These are phyloP conservation scores for Tetranychus truncatus DNA, from an alignment of 2,888 invertebrate species.

Conservation along the genomic window DNA sequence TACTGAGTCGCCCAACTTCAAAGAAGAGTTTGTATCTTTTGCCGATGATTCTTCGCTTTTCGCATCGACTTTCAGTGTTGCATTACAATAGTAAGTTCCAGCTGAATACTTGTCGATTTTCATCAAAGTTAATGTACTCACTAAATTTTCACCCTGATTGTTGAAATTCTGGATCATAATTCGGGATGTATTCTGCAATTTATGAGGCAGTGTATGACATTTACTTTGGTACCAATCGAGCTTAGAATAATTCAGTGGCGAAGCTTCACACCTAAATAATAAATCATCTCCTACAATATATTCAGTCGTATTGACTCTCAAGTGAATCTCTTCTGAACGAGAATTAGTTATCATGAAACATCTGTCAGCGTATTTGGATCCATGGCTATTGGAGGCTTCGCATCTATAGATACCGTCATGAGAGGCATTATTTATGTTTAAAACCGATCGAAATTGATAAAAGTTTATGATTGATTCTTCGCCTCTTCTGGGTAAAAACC, in stretches of 20 bases:
- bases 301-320: constrained; percentile 28
- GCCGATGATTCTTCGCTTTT: no score
- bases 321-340: constrained; percentile 35
- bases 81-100: constrained; percentile 1
- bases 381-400: constrained; percentile 30
- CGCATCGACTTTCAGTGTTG: not conserved
- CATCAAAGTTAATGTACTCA: not conserved
- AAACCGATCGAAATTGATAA: not conserved
- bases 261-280: constrained; percentile 42
- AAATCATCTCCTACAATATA: constrained; percentile 42
- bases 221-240: constrained; percentile 37
- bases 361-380: constrained; percentile 22
- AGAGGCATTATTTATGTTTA: constrained; percentile 19
- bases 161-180: not conserved
- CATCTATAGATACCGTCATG: constrained; percentile 32
- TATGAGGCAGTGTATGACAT: not conserved
- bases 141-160: not conserved
- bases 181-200: not conserved
- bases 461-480: not conserved
- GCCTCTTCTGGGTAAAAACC: not conserved
- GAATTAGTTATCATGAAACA: constrained; percentile 35
- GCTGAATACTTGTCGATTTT: not conserved
- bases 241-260: constrained; percentile 39
- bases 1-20: not conserved
- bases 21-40: not conserved